Base-by-base conservation (phyloP, 1,140 invertebrate genomes). In the Temnothorax nylanderi region DNA sequence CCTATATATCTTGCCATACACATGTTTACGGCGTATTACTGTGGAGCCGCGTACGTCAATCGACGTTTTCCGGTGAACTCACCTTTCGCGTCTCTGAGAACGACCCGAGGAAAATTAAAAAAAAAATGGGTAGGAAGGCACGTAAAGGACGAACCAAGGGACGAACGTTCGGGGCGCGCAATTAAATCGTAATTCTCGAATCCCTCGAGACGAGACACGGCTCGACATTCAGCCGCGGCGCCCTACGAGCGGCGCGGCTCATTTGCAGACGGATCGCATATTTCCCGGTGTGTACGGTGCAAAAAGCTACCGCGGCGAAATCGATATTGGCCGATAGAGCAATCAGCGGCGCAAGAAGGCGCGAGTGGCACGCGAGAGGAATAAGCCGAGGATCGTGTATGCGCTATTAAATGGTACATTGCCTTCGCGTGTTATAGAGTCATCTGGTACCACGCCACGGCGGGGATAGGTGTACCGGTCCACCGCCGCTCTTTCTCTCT, bases 391-490 rank as follows among this genome's bases (percentile, higher is more conserved):
- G 84, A 74, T 87, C 86, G 76, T 82, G 85, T 89, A 87, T 67
- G 88, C 88, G 88, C 84, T 81, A 88, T 88, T 88, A 88, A 88
- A 84, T 64, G 54, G 71, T 58, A 76, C 67, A 76, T 76, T 49
- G 69, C 62, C 65, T 81, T 78, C 54, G 86, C 86, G 80, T 65
- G 80, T 74, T 44, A 37, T 26, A 51, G 41, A 89, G 80, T 75
- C 87, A 78, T 88, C 87, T 85, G 88, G 80, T 62, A 72, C 49
- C 49, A 8, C 7, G 54, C 54, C 34, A 34, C n/a, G 54, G 54
- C 47, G 49, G 11, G 37, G 37, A 44, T 60, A 64, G 41, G 26
- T 54, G 71, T 89, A 89, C 81, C 74, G 88, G 87, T 87, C 72
- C 76, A 54, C 0, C n/a, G 26, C 64, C 18, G 44, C 32, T 82